phyloP scores from a whole-genome alignment of 2,888 invertebrate species.

The Colostygia pectinataria region DNA sequence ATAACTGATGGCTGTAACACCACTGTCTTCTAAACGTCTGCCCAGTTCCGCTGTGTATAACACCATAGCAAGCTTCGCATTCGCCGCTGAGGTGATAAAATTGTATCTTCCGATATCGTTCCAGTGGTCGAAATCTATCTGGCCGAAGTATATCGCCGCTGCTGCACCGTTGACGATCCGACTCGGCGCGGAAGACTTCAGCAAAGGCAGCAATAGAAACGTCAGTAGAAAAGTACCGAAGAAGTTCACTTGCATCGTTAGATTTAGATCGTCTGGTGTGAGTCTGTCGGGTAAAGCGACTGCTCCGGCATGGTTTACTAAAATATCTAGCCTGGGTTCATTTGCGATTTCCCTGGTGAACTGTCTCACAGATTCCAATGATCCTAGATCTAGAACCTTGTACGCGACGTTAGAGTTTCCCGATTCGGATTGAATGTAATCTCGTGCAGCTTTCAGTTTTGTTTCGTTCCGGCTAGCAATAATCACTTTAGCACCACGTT shows the following conservation, averaged over 20 bases:
- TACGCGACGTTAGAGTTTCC: conserved; percentile 59
- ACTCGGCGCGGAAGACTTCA: conserved; percentile 82
- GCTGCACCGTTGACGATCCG: conserved; percentile 86
- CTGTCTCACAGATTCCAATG: conserved; percentile 73
- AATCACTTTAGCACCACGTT: conserved; percentile 73
- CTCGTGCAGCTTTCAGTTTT: conserved; percentile 61
- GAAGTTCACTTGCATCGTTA: conserved; percentile 87
- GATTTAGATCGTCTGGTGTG: conserved; percentile 85
- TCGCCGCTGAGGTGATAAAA: conserved; percentile 52
- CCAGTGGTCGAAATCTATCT: conserved; percentile 67
- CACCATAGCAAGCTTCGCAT: conserved; percentile 84
- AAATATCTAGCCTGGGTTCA: conserved; percentile 72
- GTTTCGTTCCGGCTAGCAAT: conserved; percentile 78
- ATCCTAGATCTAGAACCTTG: conserved; percentile 67
- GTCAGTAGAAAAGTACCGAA: conserved; percentile 89
- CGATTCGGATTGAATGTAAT: conserved; percentile 54
- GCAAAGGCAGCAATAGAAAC: conserved; percentile 81
- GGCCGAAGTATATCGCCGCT: conserved; percentile 77
- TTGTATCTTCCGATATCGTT: conserved; percentile 61
- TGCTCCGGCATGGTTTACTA: conserved; percentile 84
- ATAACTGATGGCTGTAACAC: conserved; percentile 86
- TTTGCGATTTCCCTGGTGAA: conserved; percentile 75
- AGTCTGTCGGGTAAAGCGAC: conserved; percentile 63
- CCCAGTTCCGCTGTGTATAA: conserved; percentile 85
- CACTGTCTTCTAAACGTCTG: conserved; percentile 74